Percentiles rank a stretch among this genome's conserved stretches.
Conservation (phyloP, 2,113 vertebrate species). For the Carettochelys insculpta region DNA sequence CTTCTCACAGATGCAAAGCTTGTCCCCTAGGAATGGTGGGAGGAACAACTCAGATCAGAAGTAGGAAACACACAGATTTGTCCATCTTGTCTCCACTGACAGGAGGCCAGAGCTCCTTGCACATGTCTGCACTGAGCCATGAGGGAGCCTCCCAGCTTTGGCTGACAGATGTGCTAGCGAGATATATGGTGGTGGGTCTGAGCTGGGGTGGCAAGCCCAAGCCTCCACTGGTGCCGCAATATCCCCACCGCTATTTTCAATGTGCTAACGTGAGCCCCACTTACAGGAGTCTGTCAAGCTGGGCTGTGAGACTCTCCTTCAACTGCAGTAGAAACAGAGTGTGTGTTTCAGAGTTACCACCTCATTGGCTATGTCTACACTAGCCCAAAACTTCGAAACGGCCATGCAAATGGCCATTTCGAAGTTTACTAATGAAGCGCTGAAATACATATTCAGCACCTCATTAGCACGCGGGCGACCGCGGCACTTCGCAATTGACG, state of each 20-base stretch:
- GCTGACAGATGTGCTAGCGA: background rate
- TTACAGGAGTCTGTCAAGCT: background rate
- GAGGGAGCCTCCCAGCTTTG: background rate
- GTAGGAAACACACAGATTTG: background rate
- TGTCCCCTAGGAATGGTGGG: background rate
- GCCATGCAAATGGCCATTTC: too few relatives aligned
- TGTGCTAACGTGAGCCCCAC: background rate
- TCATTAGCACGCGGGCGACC: too few relatives aligned
- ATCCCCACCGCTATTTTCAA: background rate
- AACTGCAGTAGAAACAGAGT: background rate
- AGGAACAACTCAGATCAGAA: background rate
- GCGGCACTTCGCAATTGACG: too few relatives aligned
- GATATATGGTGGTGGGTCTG: background rate
- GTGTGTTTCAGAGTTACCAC: background rate
- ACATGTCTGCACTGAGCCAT: background rate
- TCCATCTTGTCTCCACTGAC: background rate
- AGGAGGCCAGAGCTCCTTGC: fast-evolving
- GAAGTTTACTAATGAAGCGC: too few relatives aligned
- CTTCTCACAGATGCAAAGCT: background rate
- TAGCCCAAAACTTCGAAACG: too few relatives aligned
- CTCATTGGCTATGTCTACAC: too few relatives aligned
- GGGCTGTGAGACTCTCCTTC: background rate
- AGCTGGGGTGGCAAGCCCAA: background rate
- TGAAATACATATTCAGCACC: too few relatives aligned
- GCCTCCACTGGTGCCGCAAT: background rate